Percentiles rank a stretch among this genome's conserved stretches.
phyloP scores from a whole-genome alignment of 2,888 invertebrate genomes.

The Caenorhabditis macrosperma region DNA sequence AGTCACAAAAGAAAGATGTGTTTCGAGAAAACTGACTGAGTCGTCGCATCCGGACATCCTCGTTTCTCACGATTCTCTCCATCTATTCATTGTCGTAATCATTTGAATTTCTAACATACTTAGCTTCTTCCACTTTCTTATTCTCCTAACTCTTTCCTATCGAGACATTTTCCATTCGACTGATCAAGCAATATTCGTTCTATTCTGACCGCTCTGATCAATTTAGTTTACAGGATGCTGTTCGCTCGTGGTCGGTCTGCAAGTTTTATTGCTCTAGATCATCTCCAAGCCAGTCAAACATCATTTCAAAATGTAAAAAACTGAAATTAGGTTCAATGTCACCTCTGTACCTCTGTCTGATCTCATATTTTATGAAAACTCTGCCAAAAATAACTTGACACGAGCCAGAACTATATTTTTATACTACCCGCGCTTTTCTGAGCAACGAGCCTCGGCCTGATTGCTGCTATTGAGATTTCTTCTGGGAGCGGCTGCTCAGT shows the following conservation, averaged over 20 bases:
- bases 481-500: slow-evolving; percentile 2
- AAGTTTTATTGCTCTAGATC: slow-evolving; percentile 69
- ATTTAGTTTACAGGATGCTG: slow-evolving; percentile 62
- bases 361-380: too few relatives aligned
- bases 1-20: background rate
- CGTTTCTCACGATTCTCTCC: background rate
- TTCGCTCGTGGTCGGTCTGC: slow-evolving; percentile 75
- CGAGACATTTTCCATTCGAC: background rate
- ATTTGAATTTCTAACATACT: slow-evolving; percentile 18
- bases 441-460: slow-evolving; percentile 12
- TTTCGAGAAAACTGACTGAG: slow-evolving; percentile 4
- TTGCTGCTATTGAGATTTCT: slow-evolving; percentile 44
- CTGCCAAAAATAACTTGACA: too few relatives aligned
- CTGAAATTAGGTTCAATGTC: too few relatives aligned
- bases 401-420: too few relatives aligned
- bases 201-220: background rate
- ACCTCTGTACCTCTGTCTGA: too few relatives aligned
- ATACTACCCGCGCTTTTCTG: background rate
- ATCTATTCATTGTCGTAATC: slow-evolving; percentile 18
- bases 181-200: background rate
- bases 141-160: background rate
- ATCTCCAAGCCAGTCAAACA: slow-evolving; percentile 50
- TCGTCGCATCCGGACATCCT: slow-evolving; percentile 29
- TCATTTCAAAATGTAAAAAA: slow-evolving; percentile 38
- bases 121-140: background rate